phyloP scores from a whole-genome alignment of 2,888 invertebrate species.

The Limnephilus marmoratus region DNA sequence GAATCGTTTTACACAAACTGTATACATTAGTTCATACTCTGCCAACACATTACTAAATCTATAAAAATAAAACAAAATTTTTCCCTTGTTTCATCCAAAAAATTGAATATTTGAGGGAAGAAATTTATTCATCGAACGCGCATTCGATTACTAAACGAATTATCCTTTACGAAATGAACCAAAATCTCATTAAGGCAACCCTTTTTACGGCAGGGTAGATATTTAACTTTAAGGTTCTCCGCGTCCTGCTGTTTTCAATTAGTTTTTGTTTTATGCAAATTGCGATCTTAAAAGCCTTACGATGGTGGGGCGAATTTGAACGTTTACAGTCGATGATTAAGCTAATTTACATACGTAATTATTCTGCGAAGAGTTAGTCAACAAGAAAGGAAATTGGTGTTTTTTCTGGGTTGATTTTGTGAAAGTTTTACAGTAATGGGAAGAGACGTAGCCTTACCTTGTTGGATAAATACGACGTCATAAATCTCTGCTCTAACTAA shows the following conservation, averaged over 20 bases:
- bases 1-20: no score
- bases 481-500: neutral
- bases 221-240: neutral
- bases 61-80: neutral
- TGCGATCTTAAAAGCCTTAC: neutral
- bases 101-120: neutral
- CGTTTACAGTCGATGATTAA: neutral
- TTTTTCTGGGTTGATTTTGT: neutral
- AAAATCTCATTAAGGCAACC: neutral
- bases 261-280: neutral
- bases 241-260: constrained; percentile 2
- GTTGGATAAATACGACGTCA: neutral
- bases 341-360: neutral
- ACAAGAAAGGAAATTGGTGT: neutral
- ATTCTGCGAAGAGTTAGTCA: neutral
- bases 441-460: neutral
- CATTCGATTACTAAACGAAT: neutral
- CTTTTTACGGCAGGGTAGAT: neutral
- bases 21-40: no score
- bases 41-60: no score
- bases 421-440: neutral
- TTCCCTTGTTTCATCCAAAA: neutral
- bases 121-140: neutral
- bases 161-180: neutral
- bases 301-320: neutral